Conservation (phyloP, 1,140 invertebrate genomes). For the Penaeus indicus region DNA sequence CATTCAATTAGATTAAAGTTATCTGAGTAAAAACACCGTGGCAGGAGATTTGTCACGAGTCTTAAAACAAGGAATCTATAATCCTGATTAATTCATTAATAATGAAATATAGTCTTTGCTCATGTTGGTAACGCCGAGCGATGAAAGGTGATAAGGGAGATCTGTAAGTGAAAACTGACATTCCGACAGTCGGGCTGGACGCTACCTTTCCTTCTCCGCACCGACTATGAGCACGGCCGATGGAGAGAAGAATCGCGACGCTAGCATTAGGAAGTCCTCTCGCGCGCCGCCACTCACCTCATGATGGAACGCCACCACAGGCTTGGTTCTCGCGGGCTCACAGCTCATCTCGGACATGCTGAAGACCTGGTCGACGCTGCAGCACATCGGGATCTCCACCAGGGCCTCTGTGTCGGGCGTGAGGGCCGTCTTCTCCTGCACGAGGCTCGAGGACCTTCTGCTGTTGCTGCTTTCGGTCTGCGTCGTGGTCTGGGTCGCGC, state of each 20-base stretch:
- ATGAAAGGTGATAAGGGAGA: too few species aligned
- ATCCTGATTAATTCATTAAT: too few species aligned
- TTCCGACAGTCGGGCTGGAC: too few species aligned
- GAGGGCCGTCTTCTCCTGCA: not conserved
- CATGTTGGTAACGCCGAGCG: too few species aligned
- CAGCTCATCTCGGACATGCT: constrained; percentile 25
- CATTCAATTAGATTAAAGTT: too few species aligned
- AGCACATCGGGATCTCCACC: constrained; percentile 1
- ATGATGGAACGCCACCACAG: constrained; percentile 18
- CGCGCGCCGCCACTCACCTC: not conserved
- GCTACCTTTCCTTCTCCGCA: too few species aligned
- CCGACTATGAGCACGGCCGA: too few species aligned
- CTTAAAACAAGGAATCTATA: too few species aligned
- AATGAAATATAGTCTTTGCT: too few species aligned
- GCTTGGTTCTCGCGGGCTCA: not conserved
- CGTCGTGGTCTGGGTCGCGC: not conserved
- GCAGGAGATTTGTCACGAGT: too few species aligned
- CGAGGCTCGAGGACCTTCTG: not conserved
- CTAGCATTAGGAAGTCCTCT: not conserved
- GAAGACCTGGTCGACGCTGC: not conserved
- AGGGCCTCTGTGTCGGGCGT: not conserved
- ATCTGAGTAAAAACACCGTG: too few species aligned
- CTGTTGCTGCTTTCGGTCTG: not conserved
- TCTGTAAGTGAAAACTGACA: too few species aligned
- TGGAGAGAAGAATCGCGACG: not conserved